These are phyloP conservation scores for Cebidichthys violaceus DNA, from an alignment of 2,113 vertebrate genomes.

Conservation along the genomic window DNA sequence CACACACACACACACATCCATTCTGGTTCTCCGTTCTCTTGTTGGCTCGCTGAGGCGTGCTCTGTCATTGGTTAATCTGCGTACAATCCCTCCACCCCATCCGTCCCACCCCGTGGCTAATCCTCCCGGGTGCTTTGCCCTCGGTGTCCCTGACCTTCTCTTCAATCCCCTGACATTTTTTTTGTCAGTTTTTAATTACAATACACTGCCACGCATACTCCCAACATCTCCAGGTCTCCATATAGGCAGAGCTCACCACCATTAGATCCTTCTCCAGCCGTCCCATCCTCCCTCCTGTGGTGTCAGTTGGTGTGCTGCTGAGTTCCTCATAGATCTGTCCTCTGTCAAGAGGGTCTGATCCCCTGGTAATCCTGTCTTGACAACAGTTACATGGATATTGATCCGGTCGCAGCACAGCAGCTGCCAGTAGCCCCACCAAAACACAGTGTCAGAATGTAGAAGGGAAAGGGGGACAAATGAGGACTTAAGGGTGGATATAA, in stretches of 20 bases:
- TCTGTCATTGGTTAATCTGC: constrained; percentile 73
- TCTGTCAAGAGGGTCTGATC: constrained; percentile 65
- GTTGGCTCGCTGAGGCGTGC: constrained; percentile 26
- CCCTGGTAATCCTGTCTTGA: constrained; percentile 73
- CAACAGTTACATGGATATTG: constrained; percentile 70
- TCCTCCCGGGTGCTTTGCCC: constrained; percentile 57
- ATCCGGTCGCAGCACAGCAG: constrained; percentile 51
- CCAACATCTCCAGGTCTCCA: constrained; percentile 3
- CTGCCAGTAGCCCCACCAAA: constrained; percentile 13
- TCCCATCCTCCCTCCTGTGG: constrained; percentile 18
- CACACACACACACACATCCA: constrained; percentile 25
- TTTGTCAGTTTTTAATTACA: constrained; percentile 14
- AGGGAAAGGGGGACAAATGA: neutral
- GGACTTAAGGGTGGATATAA: neutral
- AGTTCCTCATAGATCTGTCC: constrained; percentile 61
- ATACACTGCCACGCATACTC: neutral
- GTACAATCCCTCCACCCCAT: constrained; percentile 45
- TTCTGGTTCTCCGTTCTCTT: constrained; percentile 17
- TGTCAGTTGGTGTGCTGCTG: constrained; percentile 25
- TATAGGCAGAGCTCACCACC: neutral
- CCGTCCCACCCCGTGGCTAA: constrained; percentile 58
- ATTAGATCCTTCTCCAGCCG: neutral
- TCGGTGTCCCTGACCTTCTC: constrained; percentile 53
- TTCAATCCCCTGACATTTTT: constrained; percentile 29
- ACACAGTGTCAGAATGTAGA: neutral